Evolutionary conservation across 2,888 invertebrate genomes (phyloP).

Genomic region (Cheilosia vulpina): DNA sequence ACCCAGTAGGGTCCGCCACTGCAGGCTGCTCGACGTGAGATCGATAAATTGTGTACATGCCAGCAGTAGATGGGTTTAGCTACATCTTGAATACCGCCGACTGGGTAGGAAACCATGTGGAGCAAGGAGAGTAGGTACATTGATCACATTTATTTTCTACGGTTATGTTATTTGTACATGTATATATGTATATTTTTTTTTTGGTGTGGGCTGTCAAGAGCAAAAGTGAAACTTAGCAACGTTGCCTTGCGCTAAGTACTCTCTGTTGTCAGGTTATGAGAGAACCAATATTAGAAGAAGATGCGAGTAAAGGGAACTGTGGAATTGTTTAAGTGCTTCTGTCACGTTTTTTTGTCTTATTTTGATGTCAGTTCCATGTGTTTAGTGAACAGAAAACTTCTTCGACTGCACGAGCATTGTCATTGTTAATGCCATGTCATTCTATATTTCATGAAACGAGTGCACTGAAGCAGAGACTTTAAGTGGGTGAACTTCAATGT

Average conservation of each 20-base stretch:
- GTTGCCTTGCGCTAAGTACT: constrained; percentile 55
- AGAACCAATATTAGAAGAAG: constrained; percentile 50
- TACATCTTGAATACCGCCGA: constrained; percentile 47
- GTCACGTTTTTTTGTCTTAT: constrained; percentile 59
- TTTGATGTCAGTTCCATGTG: constrained; percentile 57
- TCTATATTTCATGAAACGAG: constrained; percentile 9
- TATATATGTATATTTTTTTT: background rate
- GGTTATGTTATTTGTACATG: constrained; percentile 33
- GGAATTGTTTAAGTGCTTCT: constrained; percentile 67
- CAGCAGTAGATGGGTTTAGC: constrained; percentile 25
- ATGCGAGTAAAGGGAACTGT: constrained; percentile 58
- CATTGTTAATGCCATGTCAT: constrained; percentile 12
- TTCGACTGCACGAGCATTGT: constrained; percentile 21
- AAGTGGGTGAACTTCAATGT: constrained; percentile 36
- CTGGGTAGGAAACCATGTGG: constrained; percentile 47
- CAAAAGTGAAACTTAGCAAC: constrained; percentile 73
- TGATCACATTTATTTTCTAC: constrained; percentile 67
- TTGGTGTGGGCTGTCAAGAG: constrained; percentile 38
- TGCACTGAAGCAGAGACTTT: constrained; percentile 14
- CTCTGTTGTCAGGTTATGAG: constrained; percentile 64
- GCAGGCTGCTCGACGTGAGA: constrained; percentile 52
- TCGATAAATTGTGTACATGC: constrained; percentile 52
- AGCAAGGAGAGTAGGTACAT: constrained; percentile 49
- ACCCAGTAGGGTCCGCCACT: constrained; percentile 15
- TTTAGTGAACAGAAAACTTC: constrained; percentile 47